Conservation (phyloP, 53 echinoderm and acorn worm species). For the Holothuria leucospilota region DNA sequence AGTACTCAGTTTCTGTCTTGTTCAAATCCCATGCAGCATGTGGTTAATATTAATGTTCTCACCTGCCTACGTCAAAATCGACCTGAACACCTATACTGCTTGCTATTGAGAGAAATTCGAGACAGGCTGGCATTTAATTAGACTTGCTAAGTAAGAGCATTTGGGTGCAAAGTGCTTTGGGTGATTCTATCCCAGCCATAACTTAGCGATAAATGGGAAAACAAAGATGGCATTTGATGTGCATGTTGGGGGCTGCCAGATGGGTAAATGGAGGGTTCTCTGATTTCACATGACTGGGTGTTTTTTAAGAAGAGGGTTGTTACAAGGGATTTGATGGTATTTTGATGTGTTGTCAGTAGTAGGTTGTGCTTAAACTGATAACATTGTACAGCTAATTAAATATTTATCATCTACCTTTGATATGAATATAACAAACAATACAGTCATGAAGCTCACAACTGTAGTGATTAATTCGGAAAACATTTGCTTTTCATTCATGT, state of each 20-base stretch:
- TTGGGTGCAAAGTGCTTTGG: constrained; percentile 35
- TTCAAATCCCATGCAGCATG: too few species aligned
- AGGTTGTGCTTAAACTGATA: too few species aligned
- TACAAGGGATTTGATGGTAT: too few species aligned
- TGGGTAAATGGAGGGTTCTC: constrained; percentile 23
- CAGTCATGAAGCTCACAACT: too few species aligned
- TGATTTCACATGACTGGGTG: not conserved
- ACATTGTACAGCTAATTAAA: too few species aligned
- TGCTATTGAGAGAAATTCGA: constrained; percentile 36
- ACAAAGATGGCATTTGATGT: constrained; percentile 43
- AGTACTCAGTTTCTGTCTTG: too few species aligned
- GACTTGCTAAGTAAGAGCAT: constrained; percentile 45
- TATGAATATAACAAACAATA: too few species aligned
- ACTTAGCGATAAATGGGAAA: constrained; percentile 13
- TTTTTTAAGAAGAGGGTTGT: too few species aligned
- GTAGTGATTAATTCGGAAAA: too few species aligned
- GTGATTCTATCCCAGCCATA: constrained; percentile 11
- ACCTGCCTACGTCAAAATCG: not conserved
- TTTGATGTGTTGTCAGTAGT: too few species aligned
- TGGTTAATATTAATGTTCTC: constrained; percentile 13
- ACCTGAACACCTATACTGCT: not conserved
- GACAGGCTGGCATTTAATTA: constrained; percentile 45
- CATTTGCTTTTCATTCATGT: too few species aligned
- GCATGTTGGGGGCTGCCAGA: constrained; percentile 28
- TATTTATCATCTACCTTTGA: too few species aligned